phyloP scores from a whole-genome alignment of 2,888 invertebrate genomes.

The Amphiduros pacificus region DNA sequence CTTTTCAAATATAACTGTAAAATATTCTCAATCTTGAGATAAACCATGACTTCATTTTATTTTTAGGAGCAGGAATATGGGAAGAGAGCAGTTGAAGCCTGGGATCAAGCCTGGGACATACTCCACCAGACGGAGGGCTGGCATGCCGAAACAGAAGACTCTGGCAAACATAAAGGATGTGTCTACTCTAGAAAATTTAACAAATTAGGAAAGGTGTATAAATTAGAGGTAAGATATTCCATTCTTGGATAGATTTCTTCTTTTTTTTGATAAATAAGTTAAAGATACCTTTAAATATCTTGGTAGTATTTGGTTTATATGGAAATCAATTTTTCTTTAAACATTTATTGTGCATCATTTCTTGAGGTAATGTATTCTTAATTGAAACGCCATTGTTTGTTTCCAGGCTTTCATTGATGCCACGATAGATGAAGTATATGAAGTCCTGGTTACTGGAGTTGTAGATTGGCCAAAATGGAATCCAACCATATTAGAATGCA shows the following conservation, averaged over 20 bases:
- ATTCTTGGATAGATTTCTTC: background rate
- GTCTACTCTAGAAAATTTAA: slow-evolving; percentile 11
- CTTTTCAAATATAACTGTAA: too few relatives aligned
- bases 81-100: slow-evolving; percentile 5
- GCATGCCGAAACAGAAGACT: slow-evolving; percentile 4
- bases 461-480: slow-evolving; percentile 80
- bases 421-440: slow-evolving; percentile 70
- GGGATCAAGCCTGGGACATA: slow-evolving; percentile 8
- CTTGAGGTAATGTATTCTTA: background rate
- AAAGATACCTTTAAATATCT: background rate
- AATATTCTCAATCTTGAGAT: too few relatives aligned
- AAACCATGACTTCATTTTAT: too few relatives aligned
- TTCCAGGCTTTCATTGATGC: slow-evolving; percentile 74
- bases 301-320: background rate
- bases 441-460: slow-evolving; percentile 74
- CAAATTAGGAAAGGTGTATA: slow-evolving; percentile 7
- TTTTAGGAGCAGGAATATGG: slow-evolving; percentile 1
- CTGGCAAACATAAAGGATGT: background rate
- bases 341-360: background rate
- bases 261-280: background rate
- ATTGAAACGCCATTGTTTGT: slow-evolving; percentile 6
- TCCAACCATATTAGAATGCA: slow-evolving; percentile 64
- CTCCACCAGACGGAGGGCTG: background rate
- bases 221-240: slow-evolving; percentile 7
- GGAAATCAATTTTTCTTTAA: background rate